Percentiles rank a stretch among this genome's conserved stretches.
Conservation (phyloP, 2,797 vertebrate genomes). For the Cossypha dichroa region DNA sequence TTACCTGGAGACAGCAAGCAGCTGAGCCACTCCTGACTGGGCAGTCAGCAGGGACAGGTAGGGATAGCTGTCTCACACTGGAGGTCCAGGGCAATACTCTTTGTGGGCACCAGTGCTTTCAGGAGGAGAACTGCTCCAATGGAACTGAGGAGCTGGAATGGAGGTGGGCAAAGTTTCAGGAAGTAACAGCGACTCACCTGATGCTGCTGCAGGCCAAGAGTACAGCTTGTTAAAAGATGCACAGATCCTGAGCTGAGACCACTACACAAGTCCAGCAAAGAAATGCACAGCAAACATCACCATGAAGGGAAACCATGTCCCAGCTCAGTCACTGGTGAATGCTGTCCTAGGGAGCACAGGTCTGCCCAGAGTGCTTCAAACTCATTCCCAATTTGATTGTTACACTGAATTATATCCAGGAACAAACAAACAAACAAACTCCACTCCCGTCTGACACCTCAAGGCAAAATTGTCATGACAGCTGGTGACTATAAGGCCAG, state of each 20-base stretch:
- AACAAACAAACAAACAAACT: not conserved
- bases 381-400: not conserved
- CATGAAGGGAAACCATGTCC: fast-evolving
- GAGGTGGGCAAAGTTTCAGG: not conserved
- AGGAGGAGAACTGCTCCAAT: fast-evolving
- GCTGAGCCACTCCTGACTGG: not conserved
- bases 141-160: not conserved
- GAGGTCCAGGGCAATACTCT: not conserved
- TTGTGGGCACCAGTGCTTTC: not conserved
- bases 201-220: not conserved
- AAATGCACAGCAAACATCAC: not conserved
- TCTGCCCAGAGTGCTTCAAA: not conserved
- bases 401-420: not conserved
- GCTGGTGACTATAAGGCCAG: not conserved
- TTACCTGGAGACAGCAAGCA: not conserved
- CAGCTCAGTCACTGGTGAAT: not conserved
- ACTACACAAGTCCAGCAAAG: not conserved
- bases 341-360: not conserved
- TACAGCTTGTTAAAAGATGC: not conserved
- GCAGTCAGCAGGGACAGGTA: not conserved
- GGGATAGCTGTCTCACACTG: not conserved
- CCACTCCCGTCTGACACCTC: fast-evolving
- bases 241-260: not conserved
- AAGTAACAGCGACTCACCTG: not conserved
- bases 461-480: not conserved